These are phyloP conservation scores for Centropyge bicolor DNA, from an alignment of 2,797 vertebrate genomes.

Conservation along the genomic window DNA sequence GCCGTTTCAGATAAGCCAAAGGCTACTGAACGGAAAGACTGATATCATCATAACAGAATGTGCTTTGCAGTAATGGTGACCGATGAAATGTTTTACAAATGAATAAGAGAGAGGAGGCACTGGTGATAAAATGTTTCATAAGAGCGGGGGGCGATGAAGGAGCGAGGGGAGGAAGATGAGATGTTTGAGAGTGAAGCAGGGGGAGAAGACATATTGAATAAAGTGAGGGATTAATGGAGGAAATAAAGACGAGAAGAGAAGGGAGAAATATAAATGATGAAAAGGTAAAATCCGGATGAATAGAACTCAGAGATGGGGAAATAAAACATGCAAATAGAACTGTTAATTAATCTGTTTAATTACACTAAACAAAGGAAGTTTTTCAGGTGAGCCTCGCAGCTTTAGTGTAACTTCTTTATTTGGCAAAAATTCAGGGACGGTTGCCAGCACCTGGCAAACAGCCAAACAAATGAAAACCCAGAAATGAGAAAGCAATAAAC, in stretches of 20 bases:
- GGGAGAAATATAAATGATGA: background rate
- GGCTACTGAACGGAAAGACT: constrained; percentile 67
- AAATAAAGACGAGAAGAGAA: background rate
- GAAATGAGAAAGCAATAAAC: constrained; percentile 73
- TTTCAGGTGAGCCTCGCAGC: constrained; percentile 12
- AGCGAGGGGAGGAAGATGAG: constrained; percentile 11
- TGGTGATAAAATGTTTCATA: constrained; percentile 51
- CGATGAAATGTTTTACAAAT: constrained; percentile 43
- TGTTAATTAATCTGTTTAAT: constrained; percentile 7
- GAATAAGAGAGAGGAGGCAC: constrained; percentile 23
- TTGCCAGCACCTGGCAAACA: constrained; percentile 48
- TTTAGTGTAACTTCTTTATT: constrained; percentile 53
- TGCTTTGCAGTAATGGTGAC: constrained; percentile 17
- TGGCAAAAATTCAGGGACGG: constrained; percentile 43
- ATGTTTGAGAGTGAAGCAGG: constrained; percentile 9
- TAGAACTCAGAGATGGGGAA: background rate
- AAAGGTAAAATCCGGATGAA: background rate
- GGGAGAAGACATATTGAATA: background rate
- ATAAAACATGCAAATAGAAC: constrained; percentile 23
- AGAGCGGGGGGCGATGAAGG: background rate
- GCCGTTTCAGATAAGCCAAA: constrained; percentile 59
- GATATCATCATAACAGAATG: constrained; percentile 71
- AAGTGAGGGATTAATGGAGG: constrained; percentile 5
- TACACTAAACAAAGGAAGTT: constrained; percentile 28
- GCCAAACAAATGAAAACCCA: constrained; percentile 65